Evolutionary conservation across 2,797 vertebrate genomes (phyloP).

Genomic region (Chloroceryle inda): DNA sequence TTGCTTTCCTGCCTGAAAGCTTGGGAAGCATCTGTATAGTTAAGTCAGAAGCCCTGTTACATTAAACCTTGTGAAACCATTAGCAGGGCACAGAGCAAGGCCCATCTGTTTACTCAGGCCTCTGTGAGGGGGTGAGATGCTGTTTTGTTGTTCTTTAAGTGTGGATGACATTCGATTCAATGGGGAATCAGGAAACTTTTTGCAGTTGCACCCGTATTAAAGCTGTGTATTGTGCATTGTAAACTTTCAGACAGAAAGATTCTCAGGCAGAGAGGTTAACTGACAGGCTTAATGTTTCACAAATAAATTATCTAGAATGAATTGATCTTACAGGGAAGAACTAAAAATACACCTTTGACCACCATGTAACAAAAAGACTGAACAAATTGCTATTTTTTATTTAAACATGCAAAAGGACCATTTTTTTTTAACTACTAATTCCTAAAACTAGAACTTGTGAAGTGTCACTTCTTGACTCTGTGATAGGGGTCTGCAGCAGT

Average conservation of each 20-base stretch:
- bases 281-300: not conserved
- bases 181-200: not conserved
- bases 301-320: not conserved
- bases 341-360: not conserved
- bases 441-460: not conserved
- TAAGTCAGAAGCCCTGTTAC: not conserved
- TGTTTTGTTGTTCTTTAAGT: not conserved
- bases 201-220: not conserved
- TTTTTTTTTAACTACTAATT: not conserved
- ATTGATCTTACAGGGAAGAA: not conserved
- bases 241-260: not conserved
- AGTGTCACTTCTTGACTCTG: fast-evolving
- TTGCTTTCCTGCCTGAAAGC: conserved; percentile 30
- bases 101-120: conserved; percentile 9
- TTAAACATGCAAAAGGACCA: fast-evolving
- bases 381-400: not conserved
- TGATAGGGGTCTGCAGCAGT: not conserved
- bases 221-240: not conserved
- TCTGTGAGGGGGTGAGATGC: fast-evolving
- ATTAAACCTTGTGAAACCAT: conserved; percentile 31
- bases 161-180: not conserved
- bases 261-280: not conserved
- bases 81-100: not conserved
- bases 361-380: not conserved
- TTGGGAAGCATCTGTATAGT: conserved; percentile 36